These are phyloP conservation scores for Bostrychus sinensis DNA, from an alignment of 2,113 vertebrate genomes.

Conservation along the genomic window DNA sequence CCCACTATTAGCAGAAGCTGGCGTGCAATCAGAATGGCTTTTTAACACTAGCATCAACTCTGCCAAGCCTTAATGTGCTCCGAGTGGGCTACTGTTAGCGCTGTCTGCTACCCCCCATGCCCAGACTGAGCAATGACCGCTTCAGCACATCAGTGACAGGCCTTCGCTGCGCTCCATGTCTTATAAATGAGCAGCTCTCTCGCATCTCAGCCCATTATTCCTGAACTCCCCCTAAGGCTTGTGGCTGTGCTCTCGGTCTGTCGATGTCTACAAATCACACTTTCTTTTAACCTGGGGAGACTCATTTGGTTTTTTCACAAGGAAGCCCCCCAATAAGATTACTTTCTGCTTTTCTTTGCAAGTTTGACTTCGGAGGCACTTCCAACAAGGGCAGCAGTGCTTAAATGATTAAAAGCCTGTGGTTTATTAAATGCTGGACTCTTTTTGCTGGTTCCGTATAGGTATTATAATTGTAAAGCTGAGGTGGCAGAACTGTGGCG, in stretches of 20 bases:
- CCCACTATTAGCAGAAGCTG: slow-evolving; percentile 40
- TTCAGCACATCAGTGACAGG: slow-evolving; percentile 28
- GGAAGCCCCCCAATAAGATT: slow-evolving; percentile 4
- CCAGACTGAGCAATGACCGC: slow-evolving; percentile 35
- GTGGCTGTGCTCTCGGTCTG: neutral
- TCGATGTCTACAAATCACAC: slow-evolving; percentile 17
- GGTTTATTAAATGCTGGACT: slow-evolving; percentile 2
- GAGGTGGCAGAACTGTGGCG: neutral
- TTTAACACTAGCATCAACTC: slow-evolving; percentile 45
- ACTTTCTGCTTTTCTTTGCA: neutral
- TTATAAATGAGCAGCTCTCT: slow-evolving; percentile 34
- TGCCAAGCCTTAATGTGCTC: slow-evolving; percentile 59
- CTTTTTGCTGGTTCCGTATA: neutral
- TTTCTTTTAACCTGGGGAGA: slow-evolving; percentile 25
- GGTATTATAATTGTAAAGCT: neutral
- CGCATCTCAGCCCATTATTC: slow-evolving; percentile 23
- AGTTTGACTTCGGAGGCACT: neutral
- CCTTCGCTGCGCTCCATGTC: slow-evolving; percentile 2
- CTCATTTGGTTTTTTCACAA: slow-evolving; percentile 6
- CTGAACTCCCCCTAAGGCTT: slow-evolving; percentile 18
- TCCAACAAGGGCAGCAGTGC: neutral
- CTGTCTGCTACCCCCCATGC: slow-evolving; percentile 9
- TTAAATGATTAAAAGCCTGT: neutral
- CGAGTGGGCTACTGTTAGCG: slow-evolving; percentile 18
- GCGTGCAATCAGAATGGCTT: slow-evolving; percentile 44